Evolutionary conservation across 2,888 invertebrate genomes (phyloP).

Genomic region (Pheosia gnoma): DNA sequence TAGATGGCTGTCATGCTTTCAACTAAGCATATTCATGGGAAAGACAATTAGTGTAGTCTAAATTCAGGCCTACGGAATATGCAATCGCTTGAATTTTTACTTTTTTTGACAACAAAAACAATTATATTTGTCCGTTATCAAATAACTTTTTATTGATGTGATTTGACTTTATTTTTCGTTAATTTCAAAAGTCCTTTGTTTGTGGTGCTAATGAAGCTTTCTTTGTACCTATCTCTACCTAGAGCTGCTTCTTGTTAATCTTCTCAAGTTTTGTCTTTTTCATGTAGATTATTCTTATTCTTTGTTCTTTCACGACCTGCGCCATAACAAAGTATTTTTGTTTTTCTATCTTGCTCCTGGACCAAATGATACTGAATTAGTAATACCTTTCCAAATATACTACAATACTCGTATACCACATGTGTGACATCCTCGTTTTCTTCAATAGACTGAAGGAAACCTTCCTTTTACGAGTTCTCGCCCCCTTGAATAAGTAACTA

Average conservation of each 20-base stretch:
- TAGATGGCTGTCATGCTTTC: neutral
- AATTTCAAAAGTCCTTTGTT: too few species aligned
- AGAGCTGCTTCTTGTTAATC: too few species aligned
- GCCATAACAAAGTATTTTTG: too few species aligned
- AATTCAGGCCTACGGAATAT: neutral
- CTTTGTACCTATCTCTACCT: too few species aligned
- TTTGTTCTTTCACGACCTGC: too few species aligned
- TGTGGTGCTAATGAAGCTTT: too few species aligned
- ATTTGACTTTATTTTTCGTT: too few species aligned
- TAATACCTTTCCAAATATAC: neutral
- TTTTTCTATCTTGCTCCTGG: neutral
- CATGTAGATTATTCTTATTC: too few species aligned
- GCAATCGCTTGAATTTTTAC: neutral
- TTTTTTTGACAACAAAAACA: too few species aligned
- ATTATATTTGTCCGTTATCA: too few species aligned
- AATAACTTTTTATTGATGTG: too few species aligned
- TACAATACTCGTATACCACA: neutral
- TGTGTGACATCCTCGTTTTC: neutral
- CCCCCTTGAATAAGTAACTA: slow-evolving; percentile 16
- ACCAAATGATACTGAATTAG: neutral
- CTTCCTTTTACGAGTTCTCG: neutral
- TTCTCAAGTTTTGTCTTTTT: too few species aligned
- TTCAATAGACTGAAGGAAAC: neutral
- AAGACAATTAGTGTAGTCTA: neutral
- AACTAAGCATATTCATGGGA: neutral